Evolutionary conservation across 2,797 vertebrate species (phyloP), one percentile per base, ranked within the genome.

Genomic region (Pseudochirops cupreus): DNA sequence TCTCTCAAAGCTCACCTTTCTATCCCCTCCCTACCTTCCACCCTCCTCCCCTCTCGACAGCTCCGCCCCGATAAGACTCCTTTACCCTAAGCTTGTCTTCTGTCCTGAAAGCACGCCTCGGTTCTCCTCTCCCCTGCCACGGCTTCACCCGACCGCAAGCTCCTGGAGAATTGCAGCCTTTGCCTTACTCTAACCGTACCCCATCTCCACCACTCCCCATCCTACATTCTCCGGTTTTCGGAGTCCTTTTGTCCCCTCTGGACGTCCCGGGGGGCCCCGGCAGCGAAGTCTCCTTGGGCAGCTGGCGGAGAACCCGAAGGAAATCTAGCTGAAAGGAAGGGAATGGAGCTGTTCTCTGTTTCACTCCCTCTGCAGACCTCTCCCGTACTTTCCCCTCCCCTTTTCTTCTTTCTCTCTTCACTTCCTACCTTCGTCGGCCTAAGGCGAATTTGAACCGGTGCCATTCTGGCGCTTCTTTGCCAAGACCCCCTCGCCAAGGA

Each of bases 121-220:
- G 21, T 46, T 87, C 74, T 46, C 39, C 0, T 87, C 74, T 50
- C 10, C 39, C 39, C 3, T 50, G 24, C 21, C 39, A 24, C 31
- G 39, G 24, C 29, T 18, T 91, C 56, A 21, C 33, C 87, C 62
- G 18, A 87, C 5, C 0, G 12, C 12, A 0, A 50, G 56, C 50
- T 91, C 12, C 33, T 0, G 13, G 13, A 87, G 53, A 58, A 33
- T 21, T 7, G 39, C 21, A 50, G 16, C 21, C 39, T 46, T 87
- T 87, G 1, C 33, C 33, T 59, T 39, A 39, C n/a, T 21, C 91
- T 33, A 4, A 1, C 13, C 3, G 0, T 6, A 39, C 57, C 31
- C 12, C 1, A 29, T n/a, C 58, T 7, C 29, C 5, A 16, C 1
- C 1, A 7, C 24, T 46, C 24, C 24, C 10, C 0, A 2, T 52